A percentile compares a stretch with the other conserved stretches of the same genome.
phyloP scores from a whole-genome alignment of 2,797 vertebrate species.

The Eupleurogrammus muticus region DNA sequence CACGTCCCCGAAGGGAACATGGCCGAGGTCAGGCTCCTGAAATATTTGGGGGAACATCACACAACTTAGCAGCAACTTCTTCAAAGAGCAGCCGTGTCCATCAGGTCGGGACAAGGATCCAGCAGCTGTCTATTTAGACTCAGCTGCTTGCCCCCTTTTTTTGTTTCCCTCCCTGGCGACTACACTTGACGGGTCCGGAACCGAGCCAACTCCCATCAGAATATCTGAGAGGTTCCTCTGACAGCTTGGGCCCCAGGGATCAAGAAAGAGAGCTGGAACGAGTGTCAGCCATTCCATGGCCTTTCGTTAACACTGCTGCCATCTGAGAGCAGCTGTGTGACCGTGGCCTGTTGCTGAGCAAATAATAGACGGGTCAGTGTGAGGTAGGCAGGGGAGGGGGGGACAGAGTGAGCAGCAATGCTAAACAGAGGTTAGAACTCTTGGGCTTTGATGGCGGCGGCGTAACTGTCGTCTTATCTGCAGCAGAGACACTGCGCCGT shows the following conservation, averaged over 20 bases:
- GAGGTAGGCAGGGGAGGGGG: too few species aligned
- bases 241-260: conserved; percentile 50
- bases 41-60: conserved; percentile 44
- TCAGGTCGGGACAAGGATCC: conserved; percentile 42
- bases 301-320: conserved; percentile 64
- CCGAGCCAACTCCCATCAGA: conserved; percentile 42
- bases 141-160: conserved; percentile 34
- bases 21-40: conserved; percentile 33
- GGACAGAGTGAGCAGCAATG: conserved; percentile 50
- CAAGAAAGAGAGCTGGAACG: conserved; percentile 52
- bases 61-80: conserved; percentile 18
- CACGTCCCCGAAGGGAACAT: conserved; percentile 13
- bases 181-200: conserved; percentile 39
- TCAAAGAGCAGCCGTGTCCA: conserved; percentile 37
- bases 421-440: conserved; percentile 50
- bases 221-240: conserved; percentile 59
- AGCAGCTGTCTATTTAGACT: conserved; percentile 62
- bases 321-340: conserved; percentile 77
- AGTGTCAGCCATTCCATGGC: conserved; percentile 52
- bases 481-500: conserved; percentile 34
- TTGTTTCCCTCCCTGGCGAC: background rate
- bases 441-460: conserved; percentile 53
- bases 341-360: conserved; percentile 79
- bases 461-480: conserved; percentile 61
- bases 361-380: conserved; percentile 68